phyloP scores from a whole-genome alignment of 2,888 invertebrate species.

The Atherix ibis region DNA sequence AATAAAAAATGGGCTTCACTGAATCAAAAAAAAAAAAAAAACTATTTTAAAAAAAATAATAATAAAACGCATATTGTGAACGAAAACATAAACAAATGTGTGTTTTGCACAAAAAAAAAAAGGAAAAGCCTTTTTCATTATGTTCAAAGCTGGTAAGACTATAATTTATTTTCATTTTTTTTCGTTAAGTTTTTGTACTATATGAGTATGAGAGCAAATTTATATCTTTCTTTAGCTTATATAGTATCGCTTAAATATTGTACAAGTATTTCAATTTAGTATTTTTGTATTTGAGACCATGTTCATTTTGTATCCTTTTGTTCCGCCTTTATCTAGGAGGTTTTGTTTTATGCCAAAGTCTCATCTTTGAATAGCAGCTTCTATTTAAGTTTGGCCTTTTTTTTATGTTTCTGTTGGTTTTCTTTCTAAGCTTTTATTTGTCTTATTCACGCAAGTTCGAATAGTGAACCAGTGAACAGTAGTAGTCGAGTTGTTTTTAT shows the following conservation, averaged over 20 bases:
- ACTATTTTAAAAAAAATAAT: neutral
- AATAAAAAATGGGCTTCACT: slow-evolving; percentile 4
- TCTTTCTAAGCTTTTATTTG: too few relatives aligned
- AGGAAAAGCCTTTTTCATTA: slow-evolving; percentile 75
- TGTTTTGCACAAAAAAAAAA: too few relatives aligned
- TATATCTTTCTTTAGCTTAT: slow-evolving; percentile 2
- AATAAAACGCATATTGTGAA: slow-evolving; percentile 3
- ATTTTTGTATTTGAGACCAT: neutral
- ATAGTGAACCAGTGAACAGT: too few relatives aligned
- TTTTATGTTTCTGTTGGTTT: too few relatives aligned
- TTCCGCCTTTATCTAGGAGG: neutral
- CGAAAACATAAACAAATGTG: slow-evolving; percentile 3
- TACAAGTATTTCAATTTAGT: neutral
- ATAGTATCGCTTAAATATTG: neutral
- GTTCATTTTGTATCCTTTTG: neutral
- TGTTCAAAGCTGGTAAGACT: slow-evolving; percentile 70
- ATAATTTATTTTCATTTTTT: slow-evolving; percentile 12
- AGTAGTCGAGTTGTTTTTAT: too few relatives aligned
- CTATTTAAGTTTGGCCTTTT: too few relatives aligned
- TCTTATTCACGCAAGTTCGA: too few relatives aligned
- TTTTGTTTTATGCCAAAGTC: too few relatives aligned
- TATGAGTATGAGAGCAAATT: slow-evolving; percentile 7
- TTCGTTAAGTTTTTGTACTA: slow-evolving; percentile 11
- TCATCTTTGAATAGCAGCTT: too few relatives aligned
- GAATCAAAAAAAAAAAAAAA: slow-evolving; percentile 2